Evolutionary conservation across 2,888 invertebrate genomes (phyloP).

Genomic region (Parascotia fuliginaria): DNA sequence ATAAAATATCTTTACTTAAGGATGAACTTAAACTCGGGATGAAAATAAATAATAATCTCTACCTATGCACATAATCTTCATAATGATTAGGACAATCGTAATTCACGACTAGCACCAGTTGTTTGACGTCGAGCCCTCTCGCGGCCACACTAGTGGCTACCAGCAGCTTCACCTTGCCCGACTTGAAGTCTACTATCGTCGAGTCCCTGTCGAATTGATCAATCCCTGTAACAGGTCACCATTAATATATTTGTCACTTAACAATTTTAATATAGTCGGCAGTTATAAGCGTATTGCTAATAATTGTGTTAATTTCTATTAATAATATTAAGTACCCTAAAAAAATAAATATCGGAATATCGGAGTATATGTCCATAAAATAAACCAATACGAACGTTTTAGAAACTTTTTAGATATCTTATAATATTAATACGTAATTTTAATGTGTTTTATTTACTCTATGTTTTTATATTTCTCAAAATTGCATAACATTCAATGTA

Average conservation of each 20-base stretch:
- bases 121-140: conserved; percentile 99
- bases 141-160: conserved; percentile 99
- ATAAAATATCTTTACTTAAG: no score
- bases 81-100: conserved; percentile 99
- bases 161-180: conserved; percentile 95
- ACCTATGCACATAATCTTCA: conserved; percentile 99
- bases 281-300: conserved; percentile 47
- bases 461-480: no score
- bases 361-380: no score
- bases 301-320: no score
- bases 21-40: no score
- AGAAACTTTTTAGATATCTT: no score
- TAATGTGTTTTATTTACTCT: no score
- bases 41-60: background rate
- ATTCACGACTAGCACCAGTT: conserved; percentile 98
- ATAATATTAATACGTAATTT: no score
- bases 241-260: conserved; percentile 71
- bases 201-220: conserved; percentile 99
- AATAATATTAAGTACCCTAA: no score
- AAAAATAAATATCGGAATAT: no score
- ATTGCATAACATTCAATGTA: no score
- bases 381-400: no score
- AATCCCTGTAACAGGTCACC: conserved; percentile 89
- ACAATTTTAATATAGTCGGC: conserved; percentile 28
- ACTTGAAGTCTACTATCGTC: conserved; percentile 98